Evolutionary conservation across 2,113 vertebrate genomes (phyloP).

Genomic region (Scophthalmus maximus): DNA sequence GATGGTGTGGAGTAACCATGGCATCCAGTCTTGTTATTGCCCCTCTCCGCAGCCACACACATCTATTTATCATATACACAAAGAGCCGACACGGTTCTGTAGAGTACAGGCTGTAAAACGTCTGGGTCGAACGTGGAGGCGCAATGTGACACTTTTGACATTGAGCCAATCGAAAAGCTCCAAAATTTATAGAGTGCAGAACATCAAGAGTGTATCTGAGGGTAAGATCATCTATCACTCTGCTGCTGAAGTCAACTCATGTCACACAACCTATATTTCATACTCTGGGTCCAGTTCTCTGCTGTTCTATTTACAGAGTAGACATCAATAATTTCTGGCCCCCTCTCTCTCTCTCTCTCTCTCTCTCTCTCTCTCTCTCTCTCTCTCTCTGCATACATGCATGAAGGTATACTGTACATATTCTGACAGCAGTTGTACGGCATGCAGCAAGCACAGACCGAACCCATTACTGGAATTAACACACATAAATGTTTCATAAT

Average conservation of each 20-base stretch:
- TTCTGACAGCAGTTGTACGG: conserved; percentile 3
- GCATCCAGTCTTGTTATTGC: conserved; percentile 44
- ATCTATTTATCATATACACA: conserved; percentile 31
- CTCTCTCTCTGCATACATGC: conserved; percentile 34
- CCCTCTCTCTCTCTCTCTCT: neutral
- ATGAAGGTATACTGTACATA: conserved; percentile 36
- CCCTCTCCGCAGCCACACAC: conserved; percentile 14
- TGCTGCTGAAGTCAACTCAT: neutral
- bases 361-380: neutral
- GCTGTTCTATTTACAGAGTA: conserved; percentile 45
- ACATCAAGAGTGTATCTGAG: conserved; percentile 11
- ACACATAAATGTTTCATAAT: conserved; percentile 64
- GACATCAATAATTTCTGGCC: conserved; percentile 65
- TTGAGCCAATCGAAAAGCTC: conserved; percentile 13
- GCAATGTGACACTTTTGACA: neutral
- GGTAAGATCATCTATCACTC: neutral
- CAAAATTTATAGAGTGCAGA: neutral
- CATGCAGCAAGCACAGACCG: conserved; percentile 14
- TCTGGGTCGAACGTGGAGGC: conserved; percentile 16
- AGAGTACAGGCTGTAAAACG: conserved; percentile 14
- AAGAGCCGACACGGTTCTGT: neutral
- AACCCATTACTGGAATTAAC: conserved; percentile 53
- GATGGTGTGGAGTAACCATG: conserved; percentile 56
- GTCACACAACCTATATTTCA: conserved; percentile 25
- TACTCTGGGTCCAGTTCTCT: conserved; percentile 25